A percentile compares a stretch with the other conserved stretches of the same genome.
Evolutionary conservation across 2,113 vertebrate genomes (phyloP).

Genomic region (Clupea harengus): DNA sequence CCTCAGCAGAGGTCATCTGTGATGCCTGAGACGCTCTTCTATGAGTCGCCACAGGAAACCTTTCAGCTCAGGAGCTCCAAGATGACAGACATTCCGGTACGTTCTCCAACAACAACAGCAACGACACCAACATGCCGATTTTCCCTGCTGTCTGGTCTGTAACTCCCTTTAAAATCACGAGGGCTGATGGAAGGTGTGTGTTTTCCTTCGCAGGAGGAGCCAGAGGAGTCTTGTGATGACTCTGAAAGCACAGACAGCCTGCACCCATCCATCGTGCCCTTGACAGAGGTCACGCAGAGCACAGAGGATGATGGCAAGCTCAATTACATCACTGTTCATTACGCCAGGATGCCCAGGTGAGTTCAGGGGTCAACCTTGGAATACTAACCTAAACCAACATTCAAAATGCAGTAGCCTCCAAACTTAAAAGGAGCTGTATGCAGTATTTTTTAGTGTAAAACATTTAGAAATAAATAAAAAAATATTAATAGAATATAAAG

Average conservation of each 20-base stretch:
- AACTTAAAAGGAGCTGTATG: no score
- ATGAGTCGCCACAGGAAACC: constrained; percentile 61
- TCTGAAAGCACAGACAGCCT: constrained; percentile 60
- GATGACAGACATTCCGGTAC: constrained; percentile 69
- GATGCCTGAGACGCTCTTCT: constrained; percentile 61
- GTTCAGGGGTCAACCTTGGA: neutral
- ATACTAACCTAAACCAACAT: no score
- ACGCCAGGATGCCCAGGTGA: constrained; percentile 64
- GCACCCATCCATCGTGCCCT: constrained; percentile 69
- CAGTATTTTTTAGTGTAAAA: no score
- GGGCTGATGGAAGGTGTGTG: neutral
- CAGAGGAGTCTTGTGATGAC: constrained; percentile 52
- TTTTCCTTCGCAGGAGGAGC: constrained; percentile 63
- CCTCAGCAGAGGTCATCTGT: constrained; percentile 54
- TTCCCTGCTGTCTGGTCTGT: neutral
- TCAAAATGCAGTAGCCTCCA: no score
- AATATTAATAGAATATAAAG: no score
- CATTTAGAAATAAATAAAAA: no score
- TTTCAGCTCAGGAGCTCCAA: constrained; percentile 56
- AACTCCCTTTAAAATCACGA: neutral
- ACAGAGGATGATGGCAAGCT: constrained; percentile 47
- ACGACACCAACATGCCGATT: neutral
- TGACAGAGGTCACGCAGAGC: constrained; percentile 64
- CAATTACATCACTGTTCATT: constrained; percentile 68
- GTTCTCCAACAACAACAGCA: constrained; percentile 21